Conservation (phyloP, 2,888 invertebrate species). For the Rhogogaster chlorosoma region DNA sequence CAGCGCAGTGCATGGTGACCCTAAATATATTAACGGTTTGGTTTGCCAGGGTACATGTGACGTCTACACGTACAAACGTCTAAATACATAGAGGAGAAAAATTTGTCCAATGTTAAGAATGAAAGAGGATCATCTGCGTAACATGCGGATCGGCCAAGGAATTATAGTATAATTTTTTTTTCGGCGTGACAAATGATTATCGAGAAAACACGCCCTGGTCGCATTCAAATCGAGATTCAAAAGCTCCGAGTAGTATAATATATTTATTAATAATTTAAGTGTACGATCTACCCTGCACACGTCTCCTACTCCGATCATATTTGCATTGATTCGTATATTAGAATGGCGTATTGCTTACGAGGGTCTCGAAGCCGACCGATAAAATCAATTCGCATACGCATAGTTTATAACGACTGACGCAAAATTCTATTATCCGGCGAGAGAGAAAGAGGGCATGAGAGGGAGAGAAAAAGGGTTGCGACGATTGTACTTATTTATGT, state of each 20-base stretch:
- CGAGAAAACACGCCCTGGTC: background rate
- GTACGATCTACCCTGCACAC: background rate
- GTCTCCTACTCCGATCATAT: background rate
- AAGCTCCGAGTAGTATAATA: background rate
- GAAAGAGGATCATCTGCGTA: constrained; percentile 20
- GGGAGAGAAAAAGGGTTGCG: background rate
- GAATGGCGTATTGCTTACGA: background rate
- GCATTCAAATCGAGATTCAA: background rate
- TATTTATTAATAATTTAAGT: constrained; percentile 26
- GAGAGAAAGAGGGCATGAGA: background rate
- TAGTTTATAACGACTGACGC: background rate
- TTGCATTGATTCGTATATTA: constrained; percentile 21
- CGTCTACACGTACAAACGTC: background rate
- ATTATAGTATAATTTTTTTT: background rate
- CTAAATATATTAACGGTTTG: constrained; percentile 43
- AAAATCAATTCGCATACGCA: constrained; percentile 32
- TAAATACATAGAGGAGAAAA: background rate
- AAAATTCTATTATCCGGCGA: background rate
- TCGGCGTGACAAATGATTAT: constrained; percentile 31
- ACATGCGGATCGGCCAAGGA: constrained; percentile 37
- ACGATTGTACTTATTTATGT: background rate
- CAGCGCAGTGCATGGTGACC: background rate
- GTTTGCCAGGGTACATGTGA: background rate
- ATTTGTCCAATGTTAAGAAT: constrained; percentile 17
- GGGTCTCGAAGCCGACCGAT: constrained; percentile 9